Evolutionary conservation across 2,797 vertebrate genomes (phyloP).

Genomic region (Carduelis carduelis): DNA sequence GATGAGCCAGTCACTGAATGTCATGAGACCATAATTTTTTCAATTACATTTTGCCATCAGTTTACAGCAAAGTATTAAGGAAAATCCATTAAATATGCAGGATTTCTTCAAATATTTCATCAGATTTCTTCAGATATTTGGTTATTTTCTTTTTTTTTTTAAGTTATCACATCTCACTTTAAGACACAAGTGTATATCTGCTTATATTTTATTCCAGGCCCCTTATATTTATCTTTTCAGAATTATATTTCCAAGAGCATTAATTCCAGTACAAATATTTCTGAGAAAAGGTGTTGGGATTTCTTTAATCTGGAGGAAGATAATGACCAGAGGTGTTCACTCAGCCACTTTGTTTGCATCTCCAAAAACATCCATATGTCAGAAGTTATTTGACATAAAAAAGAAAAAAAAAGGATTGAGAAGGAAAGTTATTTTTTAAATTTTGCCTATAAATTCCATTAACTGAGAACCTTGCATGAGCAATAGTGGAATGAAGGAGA

Average conservation of each 20-base stretch:
- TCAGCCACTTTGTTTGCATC: not conserved
- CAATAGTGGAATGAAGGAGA: not conserved
- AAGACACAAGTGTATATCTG: not conserved
- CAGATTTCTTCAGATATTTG: not conserved
- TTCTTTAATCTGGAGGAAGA: not conserved
- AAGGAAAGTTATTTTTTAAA: not conserved
- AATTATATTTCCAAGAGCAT: not conserved
- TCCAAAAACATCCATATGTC: not conserved
- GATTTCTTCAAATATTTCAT: not conserved
- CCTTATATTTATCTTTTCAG: not conserved
- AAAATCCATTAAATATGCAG: not conserved
- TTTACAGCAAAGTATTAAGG: not conserved
- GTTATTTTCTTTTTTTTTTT: not conserved
- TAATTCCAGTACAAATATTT: not conserved
- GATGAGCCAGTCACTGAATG: not conserved
- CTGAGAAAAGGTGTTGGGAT: accelerated
- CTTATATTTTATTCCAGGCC: not conserved
- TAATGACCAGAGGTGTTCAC: not conserved
- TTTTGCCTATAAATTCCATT: not conserved
- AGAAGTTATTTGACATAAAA: not conserved
- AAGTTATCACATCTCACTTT: not conserved
- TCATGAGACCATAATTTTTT: not conserved
- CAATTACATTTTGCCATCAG: not conserved
- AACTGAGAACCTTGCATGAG: not conserved
- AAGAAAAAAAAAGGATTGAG: not conserved